Evolutionary conservation across 2,797 vertebrate species (phyloP).

Genomic region (Diplodus puntazzo): DNA sequence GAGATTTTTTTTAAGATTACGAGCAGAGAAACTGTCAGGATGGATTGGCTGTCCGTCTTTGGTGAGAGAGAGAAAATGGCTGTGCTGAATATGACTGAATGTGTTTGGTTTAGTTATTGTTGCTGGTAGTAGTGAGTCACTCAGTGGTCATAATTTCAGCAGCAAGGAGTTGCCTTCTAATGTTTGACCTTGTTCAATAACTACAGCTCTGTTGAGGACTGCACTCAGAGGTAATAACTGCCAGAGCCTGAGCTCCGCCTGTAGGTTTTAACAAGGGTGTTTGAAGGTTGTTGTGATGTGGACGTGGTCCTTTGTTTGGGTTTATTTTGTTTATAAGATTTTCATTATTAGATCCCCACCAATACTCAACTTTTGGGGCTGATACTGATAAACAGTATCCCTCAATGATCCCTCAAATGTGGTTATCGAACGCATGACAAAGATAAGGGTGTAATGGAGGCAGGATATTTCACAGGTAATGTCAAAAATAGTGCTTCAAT

Average conservation of each 20-base stretch:
- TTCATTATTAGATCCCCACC: too few species aligned
- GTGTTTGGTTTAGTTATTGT: conserved; percentile 35
- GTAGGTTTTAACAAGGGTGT: conserved; percentile 51
- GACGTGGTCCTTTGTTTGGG: neutral
- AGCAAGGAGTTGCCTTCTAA: conserved; percentile 48
- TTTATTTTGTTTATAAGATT: neutral
- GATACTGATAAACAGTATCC: too few species aligned
- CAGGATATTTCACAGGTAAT: too few species aligned
- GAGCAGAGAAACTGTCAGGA: conserved; percentile 32
- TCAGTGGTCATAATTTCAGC: conserved; percentile 57
- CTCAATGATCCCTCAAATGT: too few species aligned
- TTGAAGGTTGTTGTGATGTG: conserved; percentile 53
- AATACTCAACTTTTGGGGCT: too few species aligned
- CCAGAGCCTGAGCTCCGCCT: conserved; percentile 37
- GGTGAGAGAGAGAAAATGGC: conserved; percentile 36
- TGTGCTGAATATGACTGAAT: conserved; percentile 27
- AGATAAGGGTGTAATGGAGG: too few species aligned
- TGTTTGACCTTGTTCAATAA: conserved; percentile 77
- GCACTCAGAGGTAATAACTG: conserved; percentile 58
- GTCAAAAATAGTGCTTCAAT: too few species aligned
- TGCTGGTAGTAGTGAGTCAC: conserved; percentile 42
- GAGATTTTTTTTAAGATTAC: conserved; percentile 47
- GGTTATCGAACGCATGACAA: too few species aligned
- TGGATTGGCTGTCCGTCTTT: conserved; percentile 21
- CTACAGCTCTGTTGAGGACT: conserved; percentile 54